These are phyloP conservation scores for Drosophila pruinosa DNA, from an alignment of 1,140 invertebrate species.

Conservation along the genomic window DNA sequence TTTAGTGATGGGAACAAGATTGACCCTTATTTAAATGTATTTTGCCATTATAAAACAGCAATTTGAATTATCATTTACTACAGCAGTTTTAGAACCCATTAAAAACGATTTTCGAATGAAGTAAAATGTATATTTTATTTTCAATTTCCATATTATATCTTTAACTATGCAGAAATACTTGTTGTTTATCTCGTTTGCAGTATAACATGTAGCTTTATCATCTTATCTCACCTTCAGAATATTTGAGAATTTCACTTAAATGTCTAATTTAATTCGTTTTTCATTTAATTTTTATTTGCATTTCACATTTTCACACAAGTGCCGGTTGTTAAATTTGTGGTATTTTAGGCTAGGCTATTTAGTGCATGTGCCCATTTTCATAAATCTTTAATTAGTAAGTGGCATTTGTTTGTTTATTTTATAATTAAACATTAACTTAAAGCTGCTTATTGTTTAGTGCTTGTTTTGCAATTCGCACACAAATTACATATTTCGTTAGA, in stretches of 20 bases:
- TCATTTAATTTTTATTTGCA: slow-evolving; percentile 12
- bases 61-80: too few relatives aligned
- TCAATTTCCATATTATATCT: slow-evolving; percentile 48
- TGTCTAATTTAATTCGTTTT: slow-evolving; percentile 47
- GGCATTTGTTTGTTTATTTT: slow-evolving; percentile 18
- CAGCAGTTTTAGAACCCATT: background rate
- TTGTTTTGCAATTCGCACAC: slow-evolving; percentile 23
- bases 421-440: slow-evolving; percentile 71
- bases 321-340: slow-evolving; percentile 23
- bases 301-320: slow-evolving; percentile 16
- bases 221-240: slow-evolving; percentile 35
- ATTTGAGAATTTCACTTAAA: slow-evolving; percentile 51
- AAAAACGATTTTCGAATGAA: slow-evolving; percentile 9
- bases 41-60: too few relatives aligned
- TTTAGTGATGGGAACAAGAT: background rate
- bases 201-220: slow-evolving; percentile 34
- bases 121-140: slow-evolving; percentile 54
- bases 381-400: slow-evolving; percentile 64
- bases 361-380: slow-evolving; percentile 63
- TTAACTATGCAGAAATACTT: slow-evolving; percentile 45
- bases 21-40: too few relatives aligned
- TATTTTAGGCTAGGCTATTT: slow-evolving; percentile 71
- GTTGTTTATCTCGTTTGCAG: slow-evolving; percentile 30
- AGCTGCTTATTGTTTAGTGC: slow-evolving; percentile 61
- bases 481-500: slow-evolving; percentile 37